Evolutionary conservation across 2,888 invertebrate genomes (phyloP).

Genomic region (Chironomus riparius): DNA sequence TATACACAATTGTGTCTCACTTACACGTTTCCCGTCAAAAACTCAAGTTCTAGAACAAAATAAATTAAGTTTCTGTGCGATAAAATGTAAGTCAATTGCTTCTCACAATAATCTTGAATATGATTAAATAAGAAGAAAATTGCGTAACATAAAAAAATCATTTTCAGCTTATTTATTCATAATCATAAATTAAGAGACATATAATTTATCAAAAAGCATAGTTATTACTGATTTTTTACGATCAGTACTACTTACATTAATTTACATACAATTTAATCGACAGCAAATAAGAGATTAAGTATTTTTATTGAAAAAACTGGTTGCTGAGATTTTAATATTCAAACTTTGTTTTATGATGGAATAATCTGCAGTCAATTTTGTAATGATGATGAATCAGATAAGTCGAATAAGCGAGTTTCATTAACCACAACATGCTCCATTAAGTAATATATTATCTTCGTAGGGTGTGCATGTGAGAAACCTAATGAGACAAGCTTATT

Average conservation of each 20-base stretch:
- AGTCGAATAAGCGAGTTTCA: neutral
- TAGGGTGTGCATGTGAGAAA: neutral
- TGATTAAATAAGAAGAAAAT: no score
- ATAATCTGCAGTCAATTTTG: neutral
- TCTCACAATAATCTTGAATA: neutral
- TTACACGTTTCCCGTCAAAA: no score
- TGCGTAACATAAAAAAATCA: no score
- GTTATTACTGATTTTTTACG: neutral
- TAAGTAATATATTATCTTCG: neutral
- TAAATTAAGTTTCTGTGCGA: no score
- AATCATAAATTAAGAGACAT: neutral
- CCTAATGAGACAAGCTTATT: neutral
- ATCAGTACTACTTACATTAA: neutral
- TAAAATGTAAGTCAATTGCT: neutral
- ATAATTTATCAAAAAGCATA: neutral
- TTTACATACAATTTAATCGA: neutral
- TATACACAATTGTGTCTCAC: no score
- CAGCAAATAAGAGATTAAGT: neutral
- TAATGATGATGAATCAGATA: neutral
- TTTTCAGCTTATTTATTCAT: neutral
- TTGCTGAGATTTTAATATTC: neutral
- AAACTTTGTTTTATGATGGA: neutral
- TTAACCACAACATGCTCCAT: neutral
- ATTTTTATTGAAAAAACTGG: neutral
- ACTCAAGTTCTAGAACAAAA: no score